Evolutionary conservation across 1,140 invertebrate genomes (phyloP).

Genomic region (Colletes gigas): DNA sequence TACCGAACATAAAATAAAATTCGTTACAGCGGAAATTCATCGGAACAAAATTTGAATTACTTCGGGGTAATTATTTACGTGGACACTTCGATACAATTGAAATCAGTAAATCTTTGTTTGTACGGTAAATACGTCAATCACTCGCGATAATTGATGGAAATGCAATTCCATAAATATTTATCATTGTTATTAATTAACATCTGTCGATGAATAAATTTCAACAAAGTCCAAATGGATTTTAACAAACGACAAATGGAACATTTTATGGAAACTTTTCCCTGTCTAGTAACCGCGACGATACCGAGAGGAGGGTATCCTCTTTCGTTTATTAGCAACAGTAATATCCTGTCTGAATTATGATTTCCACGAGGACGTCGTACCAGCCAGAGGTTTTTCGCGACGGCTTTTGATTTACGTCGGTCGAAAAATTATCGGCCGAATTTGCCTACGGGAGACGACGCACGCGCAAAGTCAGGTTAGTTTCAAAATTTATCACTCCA

Average conservation of each 20-base stretch:
- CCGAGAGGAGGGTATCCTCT: neutral
- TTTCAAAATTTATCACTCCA: conserved; percentile 53
- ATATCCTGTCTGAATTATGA: neutral
- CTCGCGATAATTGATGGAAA: too few species aligned
- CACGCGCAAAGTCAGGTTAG: conserved; percentile 35
- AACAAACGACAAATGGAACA: neutral
- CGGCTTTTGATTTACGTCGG: conserved; percentile 54
- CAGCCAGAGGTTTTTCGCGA: neutral
- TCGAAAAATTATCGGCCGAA: conserved; percentile 59
- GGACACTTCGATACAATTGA: too few species aligned
- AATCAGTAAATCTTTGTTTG: neutral
- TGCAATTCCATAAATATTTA: too few species aligned
- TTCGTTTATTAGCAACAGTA: neutral
- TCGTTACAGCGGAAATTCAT: too few species aligned
- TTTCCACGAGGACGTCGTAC: neutral
- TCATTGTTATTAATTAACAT: too few species aligned
- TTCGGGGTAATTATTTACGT: neutral
- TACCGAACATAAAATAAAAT: neutral
- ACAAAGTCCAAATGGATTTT: too few species aligned
- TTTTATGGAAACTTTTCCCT: neutral
- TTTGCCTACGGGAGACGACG: conserved; percentile 31
- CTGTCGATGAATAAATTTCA: neutral
- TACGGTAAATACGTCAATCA: too few species aligned
- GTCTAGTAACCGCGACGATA: too few species aligned
- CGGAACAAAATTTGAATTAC: neutral